phyloP scores from a whole-genome alignment of 2,888 invertebrate genomes.

The Drosophila silvestris region DNA sequence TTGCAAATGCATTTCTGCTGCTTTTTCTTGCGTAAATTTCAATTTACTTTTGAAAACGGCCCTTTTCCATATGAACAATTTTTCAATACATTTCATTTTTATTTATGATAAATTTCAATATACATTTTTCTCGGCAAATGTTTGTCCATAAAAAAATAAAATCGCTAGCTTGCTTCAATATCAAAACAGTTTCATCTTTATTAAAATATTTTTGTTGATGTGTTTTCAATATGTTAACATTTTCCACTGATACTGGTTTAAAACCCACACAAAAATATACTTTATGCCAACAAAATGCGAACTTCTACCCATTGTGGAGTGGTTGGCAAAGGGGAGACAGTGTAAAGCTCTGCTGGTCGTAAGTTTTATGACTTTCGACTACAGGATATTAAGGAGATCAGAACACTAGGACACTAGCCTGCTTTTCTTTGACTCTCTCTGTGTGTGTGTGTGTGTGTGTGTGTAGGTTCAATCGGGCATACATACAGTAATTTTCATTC shows the following conservation, averaged over 20 bases:
- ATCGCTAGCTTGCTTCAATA: neutral
- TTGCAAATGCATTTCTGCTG: neutral
- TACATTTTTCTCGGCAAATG: neutral
- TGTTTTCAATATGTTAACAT: neutral
- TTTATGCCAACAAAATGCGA: neutral
- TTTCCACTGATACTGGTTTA: neutral
- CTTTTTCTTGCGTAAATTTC: neutral
- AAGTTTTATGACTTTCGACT: slow-evolving; percentile 52
- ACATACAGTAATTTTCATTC: slow-evolving; percentile 62
- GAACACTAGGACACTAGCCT: slow-evolving; percentile 3
- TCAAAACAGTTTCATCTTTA: neutral
- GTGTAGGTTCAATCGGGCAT: slow-evolving; percentile 21
- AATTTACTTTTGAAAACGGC: neutral
- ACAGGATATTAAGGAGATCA: slow-evolving; percentile 24
- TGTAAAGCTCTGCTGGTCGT: slow-evolving; percentile 33
- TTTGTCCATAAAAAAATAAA: neutral
- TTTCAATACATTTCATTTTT: neutral
- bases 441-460: neutral
- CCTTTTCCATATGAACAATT: neutral
- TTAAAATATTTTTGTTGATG: neutral
- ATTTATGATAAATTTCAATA: neutral
- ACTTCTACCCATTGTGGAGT: neutral
- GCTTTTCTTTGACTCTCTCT: slow-evolving; percentile 1
- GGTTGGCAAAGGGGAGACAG: slow-evolving; percentile 10
- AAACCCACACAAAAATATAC: neutral